Percentiles rank a stretch among this genome's conserved stretches.
Evolutionary conservation across 1,140 invertebrate species (phyloP).

Genomic region (Drosophila repletoides): DNA sequence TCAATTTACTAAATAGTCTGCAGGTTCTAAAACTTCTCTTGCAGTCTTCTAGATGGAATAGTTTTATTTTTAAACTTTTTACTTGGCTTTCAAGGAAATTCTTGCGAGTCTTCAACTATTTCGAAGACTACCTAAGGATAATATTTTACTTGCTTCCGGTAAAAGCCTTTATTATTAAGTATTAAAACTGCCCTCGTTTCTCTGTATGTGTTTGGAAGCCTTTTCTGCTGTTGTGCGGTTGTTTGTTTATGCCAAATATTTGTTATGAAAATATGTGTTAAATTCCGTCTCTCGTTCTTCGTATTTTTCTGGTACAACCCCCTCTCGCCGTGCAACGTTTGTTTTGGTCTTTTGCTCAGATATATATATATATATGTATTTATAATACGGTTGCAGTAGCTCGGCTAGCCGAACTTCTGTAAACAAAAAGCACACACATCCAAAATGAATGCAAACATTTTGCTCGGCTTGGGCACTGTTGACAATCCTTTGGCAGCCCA

Average conservation of each 20-base stretch:
- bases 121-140: no score
- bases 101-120: no score
- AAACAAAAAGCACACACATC: conserved; percentile 51
- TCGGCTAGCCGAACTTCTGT: conserved; percentile 53
- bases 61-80: no score
- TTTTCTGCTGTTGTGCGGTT: conserved; percentile 30
- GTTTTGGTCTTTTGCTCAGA: conserved; percentile 37
- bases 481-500: conserved; percentile 48
- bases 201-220: conserved; percentile 5
- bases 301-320: conserved; percentile 1
- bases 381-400: conserved; percentile 38
- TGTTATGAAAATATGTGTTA: conserved; percentile 69
- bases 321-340: conserved; percentile 7
- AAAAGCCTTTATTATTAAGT: background rate
- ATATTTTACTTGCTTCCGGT: no score
- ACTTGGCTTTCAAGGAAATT: no score
- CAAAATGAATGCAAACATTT: conserved; percentile 54
- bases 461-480: conserved; percentile 35
- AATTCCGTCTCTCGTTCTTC: conserved; percentile 40
- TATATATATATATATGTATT: conserved; percentile 6
- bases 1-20: no score
- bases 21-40: no score
- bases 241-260: conserved; percentile 67
- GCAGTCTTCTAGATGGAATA: no score
- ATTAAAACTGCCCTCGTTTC: conserved; percentile 11